phyloP scores from a whole-genome alignment of 2,888 invertebrate genomes.

The Archips crataeganus region DNA sequence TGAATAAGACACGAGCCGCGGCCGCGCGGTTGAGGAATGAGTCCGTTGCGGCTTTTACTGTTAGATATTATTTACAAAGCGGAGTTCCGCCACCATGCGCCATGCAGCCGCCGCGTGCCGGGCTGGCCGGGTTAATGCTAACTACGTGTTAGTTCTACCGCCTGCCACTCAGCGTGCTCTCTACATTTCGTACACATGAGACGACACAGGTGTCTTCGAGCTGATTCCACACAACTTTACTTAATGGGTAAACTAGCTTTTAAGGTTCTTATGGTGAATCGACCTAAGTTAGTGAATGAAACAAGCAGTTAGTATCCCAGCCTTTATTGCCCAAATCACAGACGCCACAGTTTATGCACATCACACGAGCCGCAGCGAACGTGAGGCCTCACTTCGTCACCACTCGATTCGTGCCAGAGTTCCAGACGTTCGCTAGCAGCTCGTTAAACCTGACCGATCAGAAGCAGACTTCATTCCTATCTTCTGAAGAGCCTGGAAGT shows the following conservation, averaged over 20 bases:
- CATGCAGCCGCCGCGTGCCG: not conserved
- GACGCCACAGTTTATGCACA: constrained; percentile 2
- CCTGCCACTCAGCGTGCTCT: not conserved
- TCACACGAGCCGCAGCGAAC: constrained; percentile 25
- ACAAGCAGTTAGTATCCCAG: constrained; percentile 69
- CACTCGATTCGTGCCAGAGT: not conserved
- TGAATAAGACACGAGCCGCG: constrained; percentile 1
- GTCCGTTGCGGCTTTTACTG: not conserved
- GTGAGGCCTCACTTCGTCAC: constrained; percentile 10
- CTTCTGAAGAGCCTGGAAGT: not conserved
- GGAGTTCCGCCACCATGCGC: not conserved
- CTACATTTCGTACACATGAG: not conserved
- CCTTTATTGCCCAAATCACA: constrained; percentile 58
- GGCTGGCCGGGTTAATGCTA: not conserved
- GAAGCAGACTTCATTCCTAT: too few relatives aligned
- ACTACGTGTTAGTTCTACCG: constrained; percentile 3
- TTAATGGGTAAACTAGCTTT: not conserved
- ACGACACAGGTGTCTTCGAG: constrained; percentile 12
- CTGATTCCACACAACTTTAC: not conserved
- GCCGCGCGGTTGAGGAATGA: not conserved
- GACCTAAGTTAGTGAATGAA: constrained; percentile 59
- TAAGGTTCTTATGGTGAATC: not conserved
- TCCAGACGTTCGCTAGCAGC: constrained; percentile 2
- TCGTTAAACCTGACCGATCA: not conserved
- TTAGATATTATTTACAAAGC: not conserved